Evolutionary conservation across 2,888 invertebrate species (phyloP), one percentile per base, ranked within the genome.

Genomic region (Cryptophagus acutangulus): DNA sequence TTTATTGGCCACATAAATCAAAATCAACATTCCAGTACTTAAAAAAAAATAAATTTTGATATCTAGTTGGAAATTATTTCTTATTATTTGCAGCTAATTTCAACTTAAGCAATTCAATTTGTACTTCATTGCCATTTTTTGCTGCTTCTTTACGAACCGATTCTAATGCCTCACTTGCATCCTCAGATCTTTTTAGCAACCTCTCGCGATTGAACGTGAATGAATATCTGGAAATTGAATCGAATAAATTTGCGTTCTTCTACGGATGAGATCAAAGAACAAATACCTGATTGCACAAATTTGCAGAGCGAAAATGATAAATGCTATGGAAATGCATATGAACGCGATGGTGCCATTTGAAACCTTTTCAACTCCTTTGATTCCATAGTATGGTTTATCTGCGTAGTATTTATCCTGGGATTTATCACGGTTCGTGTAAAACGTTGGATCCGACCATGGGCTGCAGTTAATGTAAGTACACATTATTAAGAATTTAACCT

Each of bases 301-400:
- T 20, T 20, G 24, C 6, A 20, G 6, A 8, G 24, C 6, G 6
- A 20, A 20, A 8, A 6, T n/a, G n/a, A 20, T 20, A 6, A n/a
- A 6, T n/a, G 24, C n/a, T n/a, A 20, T 6, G 6, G n/a, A 8
- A 8, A 20, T 20, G n/a, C 24, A 20, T n/a, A 20, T 8, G n/a
- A 20, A 8, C n/a, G 24, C 24, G 6, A 20, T 20, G 6, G 6
- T 20, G n/a, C 24, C 24, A 20, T 20, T 20, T 8, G 24, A 20
- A 20, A 20, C 24, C 6, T n/a, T 6, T n/a, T 20, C 6, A 8
- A 20, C 24, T 8, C 24, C 24, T 20, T 81, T 81, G 43, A 81
- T 69, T 0, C 83, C 82, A 63, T 84, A 84, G 55, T 81, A 83
- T 2, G 24, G 24, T 20, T 20, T 20, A 6, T n/a, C n/a, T 20